phyloP scores from a whole-genome alignment of 2,113 vertebrate genomes.

The Arvicanthis niloticus region DNA sequence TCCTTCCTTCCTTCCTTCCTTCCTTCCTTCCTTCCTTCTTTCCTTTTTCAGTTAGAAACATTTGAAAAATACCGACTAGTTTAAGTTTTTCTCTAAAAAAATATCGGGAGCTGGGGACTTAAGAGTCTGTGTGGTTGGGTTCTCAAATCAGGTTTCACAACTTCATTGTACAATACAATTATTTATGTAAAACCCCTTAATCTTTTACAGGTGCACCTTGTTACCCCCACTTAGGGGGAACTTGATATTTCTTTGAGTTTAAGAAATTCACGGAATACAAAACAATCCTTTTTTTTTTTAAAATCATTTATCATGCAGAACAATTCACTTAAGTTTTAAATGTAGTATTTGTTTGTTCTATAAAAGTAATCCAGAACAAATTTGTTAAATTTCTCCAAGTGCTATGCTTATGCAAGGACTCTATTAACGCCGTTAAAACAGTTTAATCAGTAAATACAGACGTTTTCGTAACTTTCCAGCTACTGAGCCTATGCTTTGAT shows the following conservation, averaged over 20 bases:
- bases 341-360: constrained; percentile 25
- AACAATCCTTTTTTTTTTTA: background rate
- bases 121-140: background rate
- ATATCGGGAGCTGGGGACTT: background rate
- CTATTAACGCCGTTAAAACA: background rate
- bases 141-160: constrained; percentile 47
- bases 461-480: constrained; percentile 17
- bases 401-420: background rate
- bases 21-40: no score
- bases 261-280: background rate
- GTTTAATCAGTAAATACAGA: constrained; percentile 14
- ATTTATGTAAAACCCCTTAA: constrained; percentile 67
- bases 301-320: background rate
- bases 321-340: constrained; percentile 8
- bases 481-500: background rate
- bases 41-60: background rate
- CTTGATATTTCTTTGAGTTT: constrained; percentile 20
- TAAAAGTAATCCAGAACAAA: constrained; percentile 39
- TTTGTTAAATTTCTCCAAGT: constrained; percentile 5
- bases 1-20: no score
- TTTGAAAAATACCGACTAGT: background rate
- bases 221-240: background rate
- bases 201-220: constrained; percentile 53
- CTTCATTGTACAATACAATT: constrained; percentile 3
- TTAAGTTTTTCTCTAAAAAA: background rate